Percentiles rank a stretch among this genome's conserved stretches.
These are phyloP conservation scores for Enteromius anoplus DNA, from an alignment of 2,797 vertebrate genomes.

Conservation along the genomic window DNA sequence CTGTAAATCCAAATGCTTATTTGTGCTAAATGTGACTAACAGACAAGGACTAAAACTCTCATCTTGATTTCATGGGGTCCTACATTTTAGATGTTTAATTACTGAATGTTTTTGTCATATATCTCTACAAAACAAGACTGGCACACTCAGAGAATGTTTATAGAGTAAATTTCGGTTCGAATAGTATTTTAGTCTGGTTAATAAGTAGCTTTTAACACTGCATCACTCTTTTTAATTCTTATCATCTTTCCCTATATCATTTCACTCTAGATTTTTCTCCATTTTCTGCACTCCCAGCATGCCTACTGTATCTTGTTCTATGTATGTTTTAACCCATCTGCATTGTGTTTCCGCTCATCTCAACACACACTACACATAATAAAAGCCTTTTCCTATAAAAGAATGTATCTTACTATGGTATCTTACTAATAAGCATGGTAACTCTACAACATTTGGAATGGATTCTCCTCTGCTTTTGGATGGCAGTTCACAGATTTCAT, in stretches of 20 bases:
- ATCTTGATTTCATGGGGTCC: background rate
- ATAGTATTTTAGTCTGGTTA: conserved; percentile 14
- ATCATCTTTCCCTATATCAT: background rate
- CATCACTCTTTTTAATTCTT: conserved; percentile 58
- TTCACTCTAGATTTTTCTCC: background rate
- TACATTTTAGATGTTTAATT: background rate
- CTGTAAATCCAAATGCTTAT: background rate
- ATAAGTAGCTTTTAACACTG: conserved; percentile 20
- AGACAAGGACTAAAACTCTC: background rate
- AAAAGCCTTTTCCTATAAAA: conserved; percentile 5
- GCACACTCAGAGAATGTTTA: conserved; percentile 31
- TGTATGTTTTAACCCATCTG: conserved; percentile 9
- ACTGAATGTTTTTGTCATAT: background rate
- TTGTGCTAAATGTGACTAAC: conserved; percentile 11
- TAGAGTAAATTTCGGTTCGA: background rate
- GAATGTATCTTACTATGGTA: background rate
- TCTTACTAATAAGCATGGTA: conserved; percentile 47
- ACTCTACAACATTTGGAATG: conserved; percentile 43
- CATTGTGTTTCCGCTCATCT: conserved; percentile 8
- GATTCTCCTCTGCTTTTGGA: conserved; percentile 57
- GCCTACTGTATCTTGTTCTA: conserved; percentile 5
- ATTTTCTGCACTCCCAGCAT: conserved; percentile 31
- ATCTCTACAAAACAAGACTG: background rate
- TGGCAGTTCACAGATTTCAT: conserved; percentile 67
- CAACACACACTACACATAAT: conserved; percentile 3